Conservation (phyloP, 2,797 vertebrate genomes). For the Myotis vivesi region DNA sequence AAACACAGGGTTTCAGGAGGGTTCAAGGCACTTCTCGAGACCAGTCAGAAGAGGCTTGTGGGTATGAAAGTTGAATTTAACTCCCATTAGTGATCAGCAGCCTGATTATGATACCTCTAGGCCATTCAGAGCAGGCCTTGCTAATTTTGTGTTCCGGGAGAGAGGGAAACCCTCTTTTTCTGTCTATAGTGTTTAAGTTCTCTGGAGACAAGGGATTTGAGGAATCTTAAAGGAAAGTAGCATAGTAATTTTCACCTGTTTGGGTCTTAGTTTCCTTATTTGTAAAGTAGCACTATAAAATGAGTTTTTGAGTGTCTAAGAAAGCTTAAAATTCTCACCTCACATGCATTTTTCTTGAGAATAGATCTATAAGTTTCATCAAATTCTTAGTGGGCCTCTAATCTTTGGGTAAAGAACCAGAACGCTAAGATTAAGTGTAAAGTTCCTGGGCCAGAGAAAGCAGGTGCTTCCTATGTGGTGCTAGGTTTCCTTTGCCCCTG, state of each 20-base stretch:
- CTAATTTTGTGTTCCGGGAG: background rate
- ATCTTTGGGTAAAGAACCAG: slow-evolving; percentile 32
- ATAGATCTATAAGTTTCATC: background rate
- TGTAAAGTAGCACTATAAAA: slow-evolving; percentile 10
- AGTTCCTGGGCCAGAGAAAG: background rate
- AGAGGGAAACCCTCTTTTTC: background rate
- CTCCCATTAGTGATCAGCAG: background rate
- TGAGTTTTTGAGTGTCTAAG: slow-evolving; percentile 21
- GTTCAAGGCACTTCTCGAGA: slow-evolving; percentile 9
- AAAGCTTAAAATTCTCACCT: slow-evolving; percentile 35
- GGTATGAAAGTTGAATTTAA: background rate
- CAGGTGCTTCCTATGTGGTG: background rate
- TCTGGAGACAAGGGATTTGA: background rate
- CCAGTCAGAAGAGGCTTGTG: background rate
- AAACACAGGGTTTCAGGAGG: background rate
- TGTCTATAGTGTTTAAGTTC: background rate
- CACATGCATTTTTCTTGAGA: slow-evolving; percentile 27
- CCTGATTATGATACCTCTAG: background rate
- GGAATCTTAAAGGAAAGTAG: background rate
- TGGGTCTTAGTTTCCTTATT: slow-evolving; percentile 12
- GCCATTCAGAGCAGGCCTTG: background rate
- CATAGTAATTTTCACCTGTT: background rate
- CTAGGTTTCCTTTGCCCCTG: background rate
- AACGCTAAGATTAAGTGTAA: background rate
- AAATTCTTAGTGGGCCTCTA: slow-evolving; percentile 4